Base-by-base conservation (phyloP, 1,140 invertebrate species). In the Pachyrhynchus sulphureomaculatus region DNA sequence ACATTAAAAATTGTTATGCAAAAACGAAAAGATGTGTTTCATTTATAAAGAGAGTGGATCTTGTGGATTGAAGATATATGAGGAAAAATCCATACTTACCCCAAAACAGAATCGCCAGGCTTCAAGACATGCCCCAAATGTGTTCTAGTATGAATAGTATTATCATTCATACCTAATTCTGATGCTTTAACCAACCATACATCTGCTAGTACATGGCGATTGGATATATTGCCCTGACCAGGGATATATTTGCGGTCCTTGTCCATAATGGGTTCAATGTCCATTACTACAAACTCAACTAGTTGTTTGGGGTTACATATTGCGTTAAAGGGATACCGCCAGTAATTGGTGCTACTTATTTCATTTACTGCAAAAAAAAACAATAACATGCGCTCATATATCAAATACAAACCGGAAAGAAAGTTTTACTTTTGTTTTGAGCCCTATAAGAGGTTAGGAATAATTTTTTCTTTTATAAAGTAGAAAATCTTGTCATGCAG, bases 91-190 rank as follows among this genome's bases (percentile, higher is more conserved):
- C n/a, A n/a, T 33, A 32, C 77, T 79, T 83, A 93, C 86, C 95
- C 96, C 49, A 98, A 75, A 42, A 90, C 96, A 10, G 88, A 88
- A 79, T 99, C 98, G 23, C 97, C 96, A 61, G 90, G 86, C 74
- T 94, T 92, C 10, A 99, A 80, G 45, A 99, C 72, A 78, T 98
- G 92, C 0, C 97, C 98, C 33, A 99, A 79, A 82, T 99, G 97
- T 24, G 95, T 96, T 67, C 89, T 83, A 24, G 90, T 88, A 70
- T 96, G 92, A 64, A 93, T 87, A 10, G 86, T 83, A 69, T 85
- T 88, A n/a, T 93, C 88, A 55, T 88, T 88, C 8, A 89, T 79
- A 9, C 95, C 96, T 24, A 98, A 77, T 73, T 98, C 95, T 53
- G 87, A 90, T 23, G 92, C 85, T 76, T 88, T 90, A 0, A 96